Conservation (phyloP, 2,113 vertebrate species). For the Chaenocephalus aceratus region DNA sequence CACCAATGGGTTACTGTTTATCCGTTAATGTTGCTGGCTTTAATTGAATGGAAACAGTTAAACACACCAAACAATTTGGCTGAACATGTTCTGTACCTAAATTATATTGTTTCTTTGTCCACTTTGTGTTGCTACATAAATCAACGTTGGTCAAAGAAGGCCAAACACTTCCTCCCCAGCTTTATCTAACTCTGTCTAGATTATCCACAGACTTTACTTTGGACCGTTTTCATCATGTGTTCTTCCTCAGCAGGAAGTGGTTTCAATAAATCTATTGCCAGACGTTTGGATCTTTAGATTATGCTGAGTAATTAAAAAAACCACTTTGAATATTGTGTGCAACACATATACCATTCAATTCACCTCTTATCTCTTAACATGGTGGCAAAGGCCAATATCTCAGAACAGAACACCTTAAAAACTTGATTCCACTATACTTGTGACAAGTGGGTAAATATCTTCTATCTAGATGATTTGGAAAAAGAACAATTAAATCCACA, state of each 20-base stretch:
- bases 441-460: background rate
- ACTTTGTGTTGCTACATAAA: slow-evolving; percentile 27
- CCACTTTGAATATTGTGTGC: background rate
- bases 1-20: background rate
- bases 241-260: slow-evolving; percentile 12
- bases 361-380: background rate
- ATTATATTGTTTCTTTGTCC: background rate
- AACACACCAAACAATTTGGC: slow-evolving; percentile 6
- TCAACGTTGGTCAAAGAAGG: slow-evolving; percentile 12
- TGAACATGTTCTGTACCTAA: slow-evolving; percentile 12
- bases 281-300: slow-evolving; percentile 3
- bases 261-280: slow-evolving; percentile 30
- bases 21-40: background rate
- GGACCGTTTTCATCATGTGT: slow-evolving; percentile 24
- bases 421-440: background rate
- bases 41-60: background rate
- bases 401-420: background rate
- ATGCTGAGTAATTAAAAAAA: background rate
- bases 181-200: slow-evolving; percentile 32
- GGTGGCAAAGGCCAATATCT: background rate
- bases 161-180: slow-evolving; percentile 21
- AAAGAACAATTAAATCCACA: slow-evolving; percentile 4
- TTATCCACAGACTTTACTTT: slow-evolving; percentile 58
- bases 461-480: slow-evolving; percentile 2
- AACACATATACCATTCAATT: background rate